Base-by-base conservation (phyloP, 2,113 vertebrate species). In the Macroglossus sobrinus region DNA sequence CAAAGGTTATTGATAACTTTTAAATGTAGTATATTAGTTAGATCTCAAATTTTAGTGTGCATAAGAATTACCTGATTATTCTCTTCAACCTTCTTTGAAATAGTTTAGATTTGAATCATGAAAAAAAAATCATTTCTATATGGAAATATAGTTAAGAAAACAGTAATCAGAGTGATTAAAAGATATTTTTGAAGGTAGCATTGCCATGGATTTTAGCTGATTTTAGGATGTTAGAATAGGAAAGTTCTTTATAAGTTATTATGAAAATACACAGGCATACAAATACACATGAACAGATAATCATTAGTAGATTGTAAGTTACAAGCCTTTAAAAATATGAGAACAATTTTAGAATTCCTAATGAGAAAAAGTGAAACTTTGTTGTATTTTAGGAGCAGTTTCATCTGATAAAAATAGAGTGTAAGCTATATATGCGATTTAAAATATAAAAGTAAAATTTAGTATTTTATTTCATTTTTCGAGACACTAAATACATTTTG, bases 101-200 rank as follows among this genome's bases (percentile, higher is more conserved):
- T 84, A 15, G 13, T 21, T 75, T 50, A 35, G 38, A 82, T 7
- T 89, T 71, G 12, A 19, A 38, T 93, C 7, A 26, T 63, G 24
- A 55, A 69, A 78, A 64, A 33, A 33, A 64, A 7, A 33, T 74
- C 26, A 89, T 82, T 43, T 84, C 22, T 84, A 43, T 75, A 22
- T 30, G n/a, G n/a, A 93, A 95, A 87, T 74, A 45, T 38, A 89
- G n/a, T 59, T 80, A 84, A 80, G 53, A 89, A 72, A 66, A 33
- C 30, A 66, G 1, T 21, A 64, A 66, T 15, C 26, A 89, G 40
- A 3, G 40, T 69, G 57, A 2, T 57, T 75, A 47, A 72, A 85
- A 43, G 14, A 47, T 4, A 33, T 30, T 57, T 71, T 85, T 66
- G 8, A 63, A 45, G 55, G 2, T n/a, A 74, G 3, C 13, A 59